Percentiles rank a stretch among this genome's conserved stretches.
These are phyloP conservation scores for Tetragnatha montana DNA, from an alignment of 2,888 invertebrate genomes.

Conservation along the genomic window DNA sequence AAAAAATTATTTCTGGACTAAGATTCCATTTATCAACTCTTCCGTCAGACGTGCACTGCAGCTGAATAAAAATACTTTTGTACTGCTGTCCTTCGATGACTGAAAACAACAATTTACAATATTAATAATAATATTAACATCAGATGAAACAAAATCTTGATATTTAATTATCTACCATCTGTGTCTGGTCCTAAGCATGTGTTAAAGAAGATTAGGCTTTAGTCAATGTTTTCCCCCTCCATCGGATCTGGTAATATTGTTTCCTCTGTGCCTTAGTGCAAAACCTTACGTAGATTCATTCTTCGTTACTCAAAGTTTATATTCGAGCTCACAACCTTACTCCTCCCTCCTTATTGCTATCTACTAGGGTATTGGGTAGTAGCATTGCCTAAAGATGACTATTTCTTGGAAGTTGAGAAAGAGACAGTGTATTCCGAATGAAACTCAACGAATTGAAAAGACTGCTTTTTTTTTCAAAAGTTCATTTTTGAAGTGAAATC, in stretches of 20 bases:
- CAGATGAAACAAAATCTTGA: constrained; percentile 54
- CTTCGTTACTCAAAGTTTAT: constrained; percentile 70
- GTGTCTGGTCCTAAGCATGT: constrained; percentile 66
- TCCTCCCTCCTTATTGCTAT: neutral
- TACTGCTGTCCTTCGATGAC: constrained; percentile 65
- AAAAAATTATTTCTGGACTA: constrained; percentile 18
- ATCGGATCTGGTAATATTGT: constrained; percentile 68
- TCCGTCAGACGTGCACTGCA: constrained; percentile 62
- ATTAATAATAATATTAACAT: constrained; percentile 40
- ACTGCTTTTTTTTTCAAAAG: no score
- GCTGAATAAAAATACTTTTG: constrained; percentile 70
- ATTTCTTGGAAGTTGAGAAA: no score
- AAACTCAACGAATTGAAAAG: no score
- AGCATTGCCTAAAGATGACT: no score
- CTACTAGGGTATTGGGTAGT: no score
- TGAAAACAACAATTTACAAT: constrained; percentile 62
- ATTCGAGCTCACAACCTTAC: constrained; percentile 59
- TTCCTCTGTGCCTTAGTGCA: constrained; percentile 71
- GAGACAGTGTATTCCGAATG: no score
- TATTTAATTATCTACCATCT: constrained; percentile 61
- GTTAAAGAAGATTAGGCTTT: constrained; percentile 66
- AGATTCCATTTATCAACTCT: constrained; percentile 42
- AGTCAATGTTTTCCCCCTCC: constrained; percentile 68
- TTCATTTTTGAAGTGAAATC: no score
- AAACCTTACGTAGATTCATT: constrained; percentile 66